phyloP scores from a whole-genome alignment of 1,140 invertebrate genomes.

The Coptotermes formosanus region DNA sequence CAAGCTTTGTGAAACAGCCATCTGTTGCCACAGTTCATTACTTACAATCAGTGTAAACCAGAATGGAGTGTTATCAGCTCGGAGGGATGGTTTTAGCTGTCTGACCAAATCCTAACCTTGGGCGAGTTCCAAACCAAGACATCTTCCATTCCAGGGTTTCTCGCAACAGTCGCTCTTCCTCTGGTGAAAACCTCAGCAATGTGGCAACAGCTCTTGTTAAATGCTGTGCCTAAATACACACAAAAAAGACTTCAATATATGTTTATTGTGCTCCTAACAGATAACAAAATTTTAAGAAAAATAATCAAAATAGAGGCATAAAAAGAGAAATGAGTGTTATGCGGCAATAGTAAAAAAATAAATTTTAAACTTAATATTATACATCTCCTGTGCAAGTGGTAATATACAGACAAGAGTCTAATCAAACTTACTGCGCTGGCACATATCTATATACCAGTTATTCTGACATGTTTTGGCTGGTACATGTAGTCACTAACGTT shows the following conservation, averaged over 20 bases:
- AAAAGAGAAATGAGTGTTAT: no score
- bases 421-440: no score
- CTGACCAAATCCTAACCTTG: conserved; percentile 58
- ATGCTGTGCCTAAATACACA: conserved; percentile 73
- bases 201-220: conserved; percentile 84
- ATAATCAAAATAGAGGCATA: no score
- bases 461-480: no score
- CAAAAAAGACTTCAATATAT: conserved; percentile 32
- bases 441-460: no score
- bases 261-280: background rate
- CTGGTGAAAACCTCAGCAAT: conserved; percentile 76
- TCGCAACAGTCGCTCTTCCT: conserved; percentile 83
- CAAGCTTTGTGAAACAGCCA: background rate
- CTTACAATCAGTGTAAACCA: background rate
- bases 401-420: no score
- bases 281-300: no score
- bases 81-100: conserved; percentile 58
- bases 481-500: no score
- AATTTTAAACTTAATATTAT: no score
- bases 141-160: conserved; percentile 86
- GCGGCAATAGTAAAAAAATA: no score
- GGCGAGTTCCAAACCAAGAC: conserved; percentile 78
- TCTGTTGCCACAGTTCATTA: background rate
- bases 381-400: no score
- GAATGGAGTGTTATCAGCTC: conserved; percentile 48